A percentile compares a stretch with the other conserved stretches of the same genome.
phyloP scores from a whole-genome alignment of 2,888 invertebrate species.

The Leptopilina syphax region DNA sequence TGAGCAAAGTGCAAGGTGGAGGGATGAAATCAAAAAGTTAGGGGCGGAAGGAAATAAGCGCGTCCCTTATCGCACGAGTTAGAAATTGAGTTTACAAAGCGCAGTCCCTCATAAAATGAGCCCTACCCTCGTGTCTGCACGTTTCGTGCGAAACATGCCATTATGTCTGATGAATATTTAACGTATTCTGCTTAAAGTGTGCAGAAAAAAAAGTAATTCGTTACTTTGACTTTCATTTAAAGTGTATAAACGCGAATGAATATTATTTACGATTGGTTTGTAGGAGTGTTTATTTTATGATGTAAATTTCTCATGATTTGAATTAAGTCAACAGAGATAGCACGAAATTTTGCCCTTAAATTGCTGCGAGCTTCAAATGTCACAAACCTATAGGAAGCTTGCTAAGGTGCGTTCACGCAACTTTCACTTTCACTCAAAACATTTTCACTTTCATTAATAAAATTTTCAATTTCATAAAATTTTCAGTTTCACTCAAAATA shows the following conservation, averaged over 20 bases:
- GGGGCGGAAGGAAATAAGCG: constrained; percentile 51
- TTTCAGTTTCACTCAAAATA: too few species aligned
- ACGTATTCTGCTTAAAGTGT: constrained; percentile 17
- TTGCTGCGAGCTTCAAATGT: too few species aligned
- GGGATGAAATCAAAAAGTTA: constrained; percentile 44
- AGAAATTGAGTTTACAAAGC: constrained; percentile 68
- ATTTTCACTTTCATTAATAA: too few species aligned
- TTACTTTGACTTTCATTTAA: constrained; percentile 17
- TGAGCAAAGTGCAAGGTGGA: constrained; percentile 53
- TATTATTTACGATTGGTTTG: not conserved
- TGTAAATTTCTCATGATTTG: too few species aligned
- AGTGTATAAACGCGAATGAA: constrained; percentile 2
- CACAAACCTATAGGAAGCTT: too few species aligned
- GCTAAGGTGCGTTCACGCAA: too few species aligned
- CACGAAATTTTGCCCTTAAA: too few species aligned
- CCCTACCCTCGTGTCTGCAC: constrained; percentile 45
- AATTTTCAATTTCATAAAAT: too few species aligned
- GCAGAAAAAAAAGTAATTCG: constrained; percentile 1
- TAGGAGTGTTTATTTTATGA: too few species aligned
- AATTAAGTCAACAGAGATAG: too few species aligned
- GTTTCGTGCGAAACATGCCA: constrained; percentile 35
- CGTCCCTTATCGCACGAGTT: constrained; percentile 65
- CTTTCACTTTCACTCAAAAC: too few species aligned
- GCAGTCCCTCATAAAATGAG: constrained; percentile 58
- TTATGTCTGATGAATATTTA: constrained; percentile 39